These are phyloP conservation scores for Champsocephalus gunnari DNA, from an alignment of 2,797 vertebrate genomes.

Conservation along the genomic window DNA sequence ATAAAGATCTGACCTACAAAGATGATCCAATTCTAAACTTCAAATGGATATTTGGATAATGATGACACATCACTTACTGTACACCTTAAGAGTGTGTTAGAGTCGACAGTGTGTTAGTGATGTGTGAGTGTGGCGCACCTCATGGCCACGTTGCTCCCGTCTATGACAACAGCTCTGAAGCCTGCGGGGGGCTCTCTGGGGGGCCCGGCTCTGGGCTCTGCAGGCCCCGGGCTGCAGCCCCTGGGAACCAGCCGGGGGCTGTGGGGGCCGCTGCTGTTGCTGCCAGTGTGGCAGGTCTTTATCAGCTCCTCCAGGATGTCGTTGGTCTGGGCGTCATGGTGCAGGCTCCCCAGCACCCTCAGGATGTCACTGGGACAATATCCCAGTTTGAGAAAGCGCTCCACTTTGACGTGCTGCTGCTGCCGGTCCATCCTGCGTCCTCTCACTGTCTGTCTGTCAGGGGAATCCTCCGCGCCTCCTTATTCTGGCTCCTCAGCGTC, in stretches of 20 bases:
- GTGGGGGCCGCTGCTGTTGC: constrained; percentile 32
- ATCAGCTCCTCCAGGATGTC: constrained; percentile 93
- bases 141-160: constrained; percentile 96
- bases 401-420: constrained; percentile 84
- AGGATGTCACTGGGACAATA: constrained; percentile 86
- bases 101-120: not conserved
- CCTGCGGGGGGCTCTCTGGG: constrained; percentile 35
- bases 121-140: constrained; percentile 82
- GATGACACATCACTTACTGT: not conserved
- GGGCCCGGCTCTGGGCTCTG: constrained; percentile 15
- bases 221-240: constrained; percentile 76
- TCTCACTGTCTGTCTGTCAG: constrained; percentile 28
- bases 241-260: constrained; percentile 82
- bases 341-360: constrained; percentile 88
- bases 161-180: constrained; percentile 91
- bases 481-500: constrained; percentile 60
- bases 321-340: constrained; percentile 89
- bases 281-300: constrained; percentile 83
- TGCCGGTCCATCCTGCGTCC: constrained; percentile 75
- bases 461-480: constrained; percentile 64
- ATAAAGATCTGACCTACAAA: not conserved
- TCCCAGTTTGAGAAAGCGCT: constrained; percentile 92
- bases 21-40: not conserved
- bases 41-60: not conserved
- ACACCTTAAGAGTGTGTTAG: not conserved